Conservation (phyloP, 37 sponge, comb jelly and placozoan genomes). For the Hexactinellida sp. region DNA sequence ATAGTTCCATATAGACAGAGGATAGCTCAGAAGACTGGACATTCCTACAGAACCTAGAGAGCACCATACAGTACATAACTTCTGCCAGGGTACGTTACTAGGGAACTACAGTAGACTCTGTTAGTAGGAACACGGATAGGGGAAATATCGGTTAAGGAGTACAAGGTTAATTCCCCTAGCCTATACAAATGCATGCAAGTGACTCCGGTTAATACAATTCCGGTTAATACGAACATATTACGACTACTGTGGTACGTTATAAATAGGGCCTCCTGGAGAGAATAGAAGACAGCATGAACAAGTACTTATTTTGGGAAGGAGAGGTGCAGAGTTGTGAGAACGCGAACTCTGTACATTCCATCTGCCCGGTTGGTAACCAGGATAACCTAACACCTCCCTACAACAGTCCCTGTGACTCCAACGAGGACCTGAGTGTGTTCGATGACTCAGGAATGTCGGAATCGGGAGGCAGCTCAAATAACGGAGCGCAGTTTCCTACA, state of each 20-base stretch:
- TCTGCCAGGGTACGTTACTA: conserved; percentile 30
- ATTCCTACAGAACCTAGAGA: conserved; percentile 47
- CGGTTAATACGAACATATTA: not conserved
- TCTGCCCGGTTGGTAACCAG: not conserved
- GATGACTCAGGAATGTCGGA: conserved; percentile 64
- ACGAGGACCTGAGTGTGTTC: conserved; percentile 20
- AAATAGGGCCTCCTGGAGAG: conserved; percentile 45
- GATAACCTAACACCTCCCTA: not conserved
- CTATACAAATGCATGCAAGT: not conserved
- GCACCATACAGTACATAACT: conserved; percentile 43
- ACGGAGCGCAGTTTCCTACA: not conserved
- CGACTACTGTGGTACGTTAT: not conserved
- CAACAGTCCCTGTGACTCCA: conserved; percentile 9
- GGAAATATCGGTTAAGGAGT: too few relatives aligned
- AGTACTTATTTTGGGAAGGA: conserved; percentile 75
- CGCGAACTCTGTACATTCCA: conserved; percentile 16
- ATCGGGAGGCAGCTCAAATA: conserved; percentile 22
- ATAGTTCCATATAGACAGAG: not conserved
- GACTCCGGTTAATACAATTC: not conserved
- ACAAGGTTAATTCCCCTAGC: not conserved
- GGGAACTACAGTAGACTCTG: too few relatives aligned
- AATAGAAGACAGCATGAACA: conserved; percentile 61
- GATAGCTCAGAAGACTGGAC: conserved; percentile 40
- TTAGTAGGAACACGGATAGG: too few relatives aligned
- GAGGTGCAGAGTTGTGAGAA: conserved; percentile 60